Evolutionary conservation across 1,140 invertebrate species (phyloP), one percentile per base, ranked within the genome.

Genomic region (Drosophila simulans): DNA sequence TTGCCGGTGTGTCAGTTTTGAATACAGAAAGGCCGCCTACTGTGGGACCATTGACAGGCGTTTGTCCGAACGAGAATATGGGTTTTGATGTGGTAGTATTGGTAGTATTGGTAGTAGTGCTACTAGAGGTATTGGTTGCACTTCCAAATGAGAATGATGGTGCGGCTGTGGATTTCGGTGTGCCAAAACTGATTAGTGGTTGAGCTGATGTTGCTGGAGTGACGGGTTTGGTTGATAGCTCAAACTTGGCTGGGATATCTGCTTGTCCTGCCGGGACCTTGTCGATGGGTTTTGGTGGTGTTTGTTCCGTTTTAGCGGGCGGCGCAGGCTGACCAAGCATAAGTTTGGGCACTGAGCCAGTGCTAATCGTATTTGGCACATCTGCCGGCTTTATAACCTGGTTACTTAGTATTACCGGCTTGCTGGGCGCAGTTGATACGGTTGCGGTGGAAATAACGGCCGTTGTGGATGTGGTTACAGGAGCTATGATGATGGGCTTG

Each of bases 11-110:
- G n/a, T 31, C 51, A 37, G 31, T 54, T 64, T 71, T 71, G 42
- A 90, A 75, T 66, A 56, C 69, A 11, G 56, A 34, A 31, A 65
- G 52, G 60, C 37, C 52, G n/a, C 25, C 52, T 53, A 65, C 35
- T 43, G 35, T 25, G 15, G 35, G 13, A n/a, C 37, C 46, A 25
- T 40, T 35, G 4, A 4, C 37, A 35, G 64, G 27, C 15, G 52
- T 4, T 31, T 57, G 43, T 8, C 66, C 66, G 3, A 71, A 71
- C 1, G 68, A 57, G 5, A 71, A 57, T 31, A 40, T 37, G n/a
- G 68, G 52, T 2, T 34, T 39, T 27, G 65, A 2, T 1, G 11
- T 25, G n/a, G 49, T 39, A 20, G n/a, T 8, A 17, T 10, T 60
- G 54, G 75, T 62, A n/a, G 10, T 35, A 35, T 7, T 55, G 15